Conservation (phyloP, 2,113 vertebrate genomes). For the Mugil cephalus region DNA sequence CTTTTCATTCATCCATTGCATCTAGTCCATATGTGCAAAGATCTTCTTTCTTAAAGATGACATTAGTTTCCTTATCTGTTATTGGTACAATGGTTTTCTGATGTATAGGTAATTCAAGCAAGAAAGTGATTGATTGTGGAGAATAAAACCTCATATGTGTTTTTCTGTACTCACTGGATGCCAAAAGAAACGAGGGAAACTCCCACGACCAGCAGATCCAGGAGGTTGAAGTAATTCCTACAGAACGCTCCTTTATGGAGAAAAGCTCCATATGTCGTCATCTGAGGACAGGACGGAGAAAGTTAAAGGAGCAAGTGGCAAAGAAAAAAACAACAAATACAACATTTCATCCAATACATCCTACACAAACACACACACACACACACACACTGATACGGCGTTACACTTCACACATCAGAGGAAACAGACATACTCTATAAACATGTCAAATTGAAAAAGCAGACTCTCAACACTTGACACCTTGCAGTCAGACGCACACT, state of each 20-base stretch:
- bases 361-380: not conserved
- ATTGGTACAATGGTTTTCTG: no score
- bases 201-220: conserved; percentile 98
- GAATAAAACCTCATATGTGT: not conserved
- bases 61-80: not conserved
- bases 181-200: conserved; percentile 98
- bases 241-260: conserved; percentile 99
- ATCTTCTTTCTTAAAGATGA: not conserved
- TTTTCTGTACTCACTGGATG: conserved; percentile 93
- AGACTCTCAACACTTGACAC: conserved; percentile 39
- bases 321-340: conserved; percentile 12
- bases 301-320: conserved; percentile 42
- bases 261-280: conserved; percentile 98
- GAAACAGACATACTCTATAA: conserved; percentile 20
- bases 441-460: conserved; percentile 14
- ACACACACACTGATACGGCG: conserved; percentile 7
- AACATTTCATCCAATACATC: not conserved
- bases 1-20: not conserved
- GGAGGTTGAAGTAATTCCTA: conserved; percentile 98
- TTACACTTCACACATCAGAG: conserved; percentile 16
- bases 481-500: conserved; percentile 32
- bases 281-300: conserved; percentile 81
- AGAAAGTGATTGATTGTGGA: not conserved
- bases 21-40: not conserved
- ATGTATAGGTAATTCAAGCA: not conserved